phyloP scores from a whole-genome alignment of 2,888 invertebrate species.

The Hoplodrina blanda region DNA sequence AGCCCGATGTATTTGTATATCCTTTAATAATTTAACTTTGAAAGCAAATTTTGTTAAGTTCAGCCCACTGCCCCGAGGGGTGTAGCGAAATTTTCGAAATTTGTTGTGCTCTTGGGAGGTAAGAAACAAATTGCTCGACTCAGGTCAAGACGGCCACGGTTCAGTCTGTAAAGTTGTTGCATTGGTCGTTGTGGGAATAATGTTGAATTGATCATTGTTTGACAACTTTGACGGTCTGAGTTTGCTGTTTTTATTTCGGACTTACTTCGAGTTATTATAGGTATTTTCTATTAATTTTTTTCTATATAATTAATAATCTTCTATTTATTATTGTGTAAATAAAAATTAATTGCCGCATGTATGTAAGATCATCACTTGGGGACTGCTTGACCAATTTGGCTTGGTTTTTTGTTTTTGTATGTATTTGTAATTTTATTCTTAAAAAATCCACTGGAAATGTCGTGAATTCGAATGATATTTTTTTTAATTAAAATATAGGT shows the following conservation, averaged over 20 bases:
- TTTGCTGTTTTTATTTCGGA: not conserved
- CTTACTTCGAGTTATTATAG: not conserved
- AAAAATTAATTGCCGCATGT: too few species aligned
- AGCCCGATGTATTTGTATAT: slow-evolving; percentile 18
- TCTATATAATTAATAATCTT: too few species aligned
- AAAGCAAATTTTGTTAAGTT: slow-evolving; percentile 44
- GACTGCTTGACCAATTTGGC: too few species aligned
- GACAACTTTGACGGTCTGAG: not conserved
- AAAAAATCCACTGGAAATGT: too few species aligned
- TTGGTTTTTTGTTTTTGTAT: too few species aligned
- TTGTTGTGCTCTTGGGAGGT: slow-evolving; percentile 48
- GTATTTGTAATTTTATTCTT: too few species aligned
- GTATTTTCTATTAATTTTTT: too few species aligned
- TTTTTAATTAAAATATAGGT: too few species aligned
- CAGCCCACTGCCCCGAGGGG: slow-evolving; percentile 15
- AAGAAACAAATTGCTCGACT: slow-evolving; percentile 42
- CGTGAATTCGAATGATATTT: too few species aligned
- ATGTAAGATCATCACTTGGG: too few species aligned
- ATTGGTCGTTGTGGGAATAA: slow-evolving; percentile 15
- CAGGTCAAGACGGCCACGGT: slow-evolving; percentile 21
- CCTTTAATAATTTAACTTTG: slow-evolving; percentile 45
- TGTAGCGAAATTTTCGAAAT: slow-evolving; percentile 39
- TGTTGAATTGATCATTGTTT: slow-evolving; percentile 12
- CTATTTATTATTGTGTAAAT: too few species aligned
- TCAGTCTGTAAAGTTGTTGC: slow-evolving; percentile 32